phyloP scores from a whole-genome alignment of 2,797 vertebrate genomes.

The Gadopsis bispinosus region DNA sequence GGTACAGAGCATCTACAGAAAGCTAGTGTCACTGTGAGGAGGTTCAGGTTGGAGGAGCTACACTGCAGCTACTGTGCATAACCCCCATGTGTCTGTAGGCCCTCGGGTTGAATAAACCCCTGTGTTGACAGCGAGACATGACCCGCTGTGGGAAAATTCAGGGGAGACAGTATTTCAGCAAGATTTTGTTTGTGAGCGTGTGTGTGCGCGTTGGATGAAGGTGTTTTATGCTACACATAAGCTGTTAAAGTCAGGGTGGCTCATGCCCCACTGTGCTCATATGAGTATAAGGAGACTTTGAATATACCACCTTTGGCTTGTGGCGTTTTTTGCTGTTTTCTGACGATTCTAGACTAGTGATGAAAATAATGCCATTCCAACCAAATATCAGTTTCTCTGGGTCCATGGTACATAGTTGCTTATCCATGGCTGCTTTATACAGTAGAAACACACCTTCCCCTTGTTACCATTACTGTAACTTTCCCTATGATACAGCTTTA shows the following conservation, averaged over 20 bases:
- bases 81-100: conserved; percentile 12
- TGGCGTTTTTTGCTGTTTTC: too few relatives aligned
- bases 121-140: conserved; percentile 41
- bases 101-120: conserved; percentile 38
- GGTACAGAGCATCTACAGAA: conserved; percentile 21
- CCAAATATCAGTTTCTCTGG: neutral
- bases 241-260: conserved; percentile 34
- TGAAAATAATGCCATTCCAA: neutral
- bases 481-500: conserved; percentile 29
- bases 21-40: conserved; percentile 8
- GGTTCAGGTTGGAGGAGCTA: conserved; percentile 10
- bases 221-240: conserved; percentile 22
- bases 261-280: conserved; percentile 9
- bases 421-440: conserved; percentile 12
- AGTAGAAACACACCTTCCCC: conserved; percentile 17
- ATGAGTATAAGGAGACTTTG: neutral
- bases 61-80: conserved; percentile 43
- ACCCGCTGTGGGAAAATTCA: conserved; percentile 25
- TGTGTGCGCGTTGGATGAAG: conserved; percentile 8
- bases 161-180: conserved; percentile 31
- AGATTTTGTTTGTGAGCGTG: neutral
- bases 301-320: neutral
- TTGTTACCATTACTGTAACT: conserved; percentile 22
- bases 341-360: too few relatives aligned
- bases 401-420: neutral